These are phyloP conservation scores for Mnemiopsis leidyi DNA, from an alignment of 37 sponge, comb jelly and placozoan species.

Conservation along the genomic window DNA sequence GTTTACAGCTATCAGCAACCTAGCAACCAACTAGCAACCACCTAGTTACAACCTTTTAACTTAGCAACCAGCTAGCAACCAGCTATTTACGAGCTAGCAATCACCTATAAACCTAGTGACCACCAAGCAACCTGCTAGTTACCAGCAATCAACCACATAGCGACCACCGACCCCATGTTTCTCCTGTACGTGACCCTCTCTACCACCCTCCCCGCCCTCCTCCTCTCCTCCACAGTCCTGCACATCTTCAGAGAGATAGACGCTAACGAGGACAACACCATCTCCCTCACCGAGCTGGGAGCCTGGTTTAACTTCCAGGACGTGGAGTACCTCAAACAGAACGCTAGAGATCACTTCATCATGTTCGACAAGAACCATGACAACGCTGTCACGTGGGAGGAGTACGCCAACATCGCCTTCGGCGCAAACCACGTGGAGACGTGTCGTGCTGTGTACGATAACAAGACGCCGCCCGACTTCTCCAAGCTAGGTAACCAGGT, in stretches of 20 bases:
- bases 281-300: background rate
- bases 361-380: constrained; percentile 65
- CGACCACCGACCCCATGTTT: too few relatives aligned
- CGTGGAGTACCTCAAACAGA: background rate
- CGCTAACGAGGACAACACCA: background rate
- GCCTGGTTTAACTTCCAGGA: constrained; percentile 61
- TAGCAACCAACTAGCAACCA: too few relatives aligned
- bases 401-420: constrained; percentile 6
- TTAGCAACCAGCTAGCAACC: too few relatives aligned
- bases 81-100: too few relatives aligned
- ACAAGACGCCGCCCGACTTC: background rate
- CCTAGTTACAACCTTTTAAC: too few relatives aligned
- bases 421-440: background rate
- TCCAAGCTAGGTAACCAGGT: constrained; percentile 30
- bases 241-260: background rate
- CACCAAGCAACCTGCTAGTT: too few relatives aligned
- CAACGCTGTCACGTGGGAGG: background rate
- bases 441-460: background rate
- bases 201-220: background rate
- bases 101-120: too few relatives aligned
- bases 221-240: background rate
- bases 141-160: too few relatives aligned
- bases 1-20: too few relatives aligned
- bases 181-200: too few relatives aligned
- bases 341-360: constrained; percentile 23